Conservation (phyloP, 2,797 vertebrate species). For the Cynodonichthys magdalenae region DNA sequence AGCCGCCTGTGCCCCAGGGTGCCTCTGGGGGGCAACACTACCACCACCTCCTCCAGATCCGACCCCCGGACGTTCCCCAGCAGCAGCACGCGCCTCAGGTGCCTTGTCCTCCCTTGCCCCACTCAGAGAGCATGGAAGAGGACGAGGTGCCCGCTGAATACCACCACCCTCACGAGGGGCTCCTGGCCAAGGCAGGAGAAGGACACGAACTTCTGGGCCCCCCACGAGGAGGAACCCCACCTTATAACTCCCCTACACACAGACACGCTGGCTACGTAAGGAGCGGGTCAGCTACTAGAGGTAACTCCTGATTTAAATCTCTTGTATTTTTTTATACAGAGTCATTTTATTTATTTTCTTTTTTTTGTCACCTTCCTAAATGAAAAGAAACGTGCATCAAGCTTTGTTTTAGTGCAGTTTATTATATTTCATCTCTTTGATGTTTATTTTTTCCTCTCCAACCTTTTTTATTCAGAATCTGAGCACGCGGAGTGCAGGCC, state of each 20-base stretch:
- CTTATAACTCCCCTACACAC: slow-evolving; percentile 86
- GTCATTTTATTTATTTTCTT: too few species aligned
- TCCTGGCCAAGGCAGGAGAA: slow-evolving; percentile 87
- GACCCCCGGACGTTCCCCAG: slow-evolving; percentile 84
- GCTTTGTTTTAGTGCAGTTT: neutral
- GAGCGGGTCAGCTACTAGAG: slow-evolving; percentile 77
- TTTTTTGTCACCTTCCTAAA: too few species aligned
- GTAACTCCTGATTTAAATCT: slow-evolving; percentile 71
- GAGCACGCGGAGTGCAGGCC: slow-evolving; percentile 87
- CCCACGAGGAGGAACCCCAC: slow-evolving; percentile 81
- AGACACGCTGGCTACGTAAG: slow-evolving; percentile 78
- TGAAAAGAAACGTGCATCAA: too few species aligned
- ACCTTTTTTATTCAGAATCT: slow-evolving; percentile 59
- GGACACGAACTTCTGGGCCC: slow-evolving; percentile 87
- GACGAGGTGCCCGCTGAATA: slow-evolving; percentile 82
- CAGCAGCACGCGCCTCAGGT: slow-evolving; percentile 70
- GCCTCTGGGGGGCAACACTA: slow-evolving; percentile 80
- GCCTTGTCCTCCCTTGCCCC: slow-evolving; percentile 80
- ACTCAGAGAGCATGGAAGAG: slow-evolving; percentile 98
- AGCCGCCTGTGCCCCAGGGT: slow-evolving; percentile 74
- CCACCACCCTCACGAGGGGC: slow-evolving; percentile 82
- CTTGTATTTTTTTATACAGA: neutral
- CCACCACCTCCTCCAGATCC: slow-evolving; percentile 91
- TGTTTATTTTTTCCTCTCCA: neutral
- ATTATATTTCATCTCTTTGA: neutral